These are phyloP conservation scores for Danio choprae DNA, from an alignment of 2,797 vertebrate species.

Conservation along the genomic window DNA sequence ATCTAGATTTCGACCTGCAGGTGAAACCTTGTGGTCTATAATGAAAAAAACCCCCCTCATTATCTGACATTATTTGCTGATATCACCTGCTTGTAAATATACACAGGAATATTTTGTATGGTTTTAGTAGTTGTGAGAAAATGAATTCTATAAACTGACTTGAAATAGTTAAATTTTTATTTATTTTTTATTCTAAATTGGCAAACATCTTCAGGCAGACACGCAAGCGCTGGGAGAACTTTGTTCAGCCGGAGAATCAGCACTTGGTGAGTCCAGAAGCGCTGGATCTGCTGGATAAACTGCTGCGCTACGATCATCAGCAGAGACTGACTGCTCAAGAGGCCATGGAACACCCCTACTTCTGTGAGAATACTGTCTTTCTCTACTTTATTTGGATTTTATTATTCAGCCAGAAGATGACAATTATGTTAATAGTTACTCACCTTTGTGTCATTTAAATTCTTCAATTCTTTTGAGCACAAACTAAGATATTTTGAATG, in stretches of 20 bases:
- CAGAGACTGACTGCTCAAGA: constrained; percentile 95
- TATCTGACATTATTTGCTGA: no score
- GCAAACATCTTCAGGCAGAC: constrained; percentile 81
- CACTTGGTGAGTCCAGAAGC: constrained; percentile 95
- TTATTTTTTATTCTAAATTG: not conserved
- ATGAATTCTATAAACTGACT: not conserved
- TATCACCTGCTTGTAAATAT: no score
- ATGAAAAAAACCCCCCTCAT: no score
- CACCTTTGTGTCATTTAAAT: not conserved
- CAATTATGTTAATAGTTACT: not conserved
- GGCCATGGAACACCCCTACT: constrained; percentile 97
- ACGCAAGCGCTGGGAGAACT: constrained; percentile 97
- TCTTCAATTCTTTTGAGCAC: no score
- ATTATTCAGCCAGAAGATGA: not conserved
- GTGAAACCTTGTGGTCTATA: no score
- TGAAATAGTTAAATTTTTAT: not conserved
- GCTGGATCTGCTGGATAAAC: constrained; percentile 95
- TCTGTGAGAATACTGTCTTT: constrained; percentile 76
- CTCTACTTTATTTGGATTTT: not conserved
- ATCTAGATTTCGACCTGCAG: not conserved
- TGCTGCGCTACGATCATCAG: constrained; percentile 98
- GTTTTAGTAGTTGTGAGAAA: no score
- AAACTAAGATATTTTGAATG: no score
- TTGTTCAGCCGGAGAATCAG: constrained; percentile 97
- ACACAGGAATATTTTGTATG: not conserved